Evolutionary conservation across 1,140 invertebrate species (phyloP).

Genomic region (Anastrepha ludens): DNA sequence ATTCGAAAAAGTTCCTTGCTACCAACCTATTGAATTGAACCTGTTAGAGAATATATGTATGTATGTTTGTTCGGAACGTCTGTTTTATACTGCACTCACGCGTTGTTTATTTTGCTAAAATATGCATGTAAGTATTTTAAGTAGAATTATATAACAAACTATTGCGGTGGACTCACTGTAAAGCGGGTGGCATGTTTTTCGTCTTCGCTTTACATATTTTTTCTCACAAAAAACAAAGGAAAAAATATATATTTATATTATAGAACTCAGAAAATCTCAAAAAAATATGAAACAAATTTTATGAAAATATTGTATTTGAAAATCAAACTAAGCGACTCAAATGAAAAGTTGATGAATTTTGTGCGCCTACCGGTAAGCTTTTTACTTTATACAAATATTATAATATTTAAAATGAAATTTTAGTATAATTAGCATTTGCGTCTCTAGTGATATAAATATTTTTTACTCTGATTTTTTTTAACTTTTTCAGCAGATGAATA

Average conservation of each 20-base stretch:
- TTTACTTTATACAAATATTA: background rate
- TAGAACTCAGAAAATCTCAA: background rate
- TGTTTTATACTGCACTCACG: no score
- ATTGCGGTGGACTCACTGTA: background rate
- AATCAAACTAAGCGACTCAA: background rate
- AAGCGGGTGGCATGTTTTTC: background rate
- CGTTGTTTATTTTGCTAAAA: background rate
- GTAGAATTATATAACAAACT: background rate
- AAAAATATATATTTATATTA: background rate
- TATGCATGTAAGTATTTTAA: background rate
- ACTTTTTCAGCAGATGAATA: background rate
- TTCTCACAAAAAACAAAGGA: background rate
- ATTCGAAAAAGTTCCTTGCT: no score
- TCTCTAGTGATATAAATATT: background rate
- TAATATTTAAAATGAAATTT: background rate
- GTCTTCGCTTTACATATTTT: background rate
- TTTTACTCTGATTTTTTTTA: background rate
- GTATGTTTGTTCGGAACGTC: no score
- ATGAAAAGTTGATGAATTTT: background rate
- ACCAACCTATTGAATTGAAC: no score
- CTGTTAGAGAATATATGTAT: no score
- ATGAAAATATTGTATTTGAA: background rate
- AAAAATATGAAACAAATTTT: background rate
- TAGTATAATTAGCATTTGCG: background rate
- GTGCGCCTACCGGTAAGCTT: background rate